Evolutionary conservation across 1,140 invertebrate genomes (phyloP).

Genomic region (Philotrypesis tridentata): DNA sequence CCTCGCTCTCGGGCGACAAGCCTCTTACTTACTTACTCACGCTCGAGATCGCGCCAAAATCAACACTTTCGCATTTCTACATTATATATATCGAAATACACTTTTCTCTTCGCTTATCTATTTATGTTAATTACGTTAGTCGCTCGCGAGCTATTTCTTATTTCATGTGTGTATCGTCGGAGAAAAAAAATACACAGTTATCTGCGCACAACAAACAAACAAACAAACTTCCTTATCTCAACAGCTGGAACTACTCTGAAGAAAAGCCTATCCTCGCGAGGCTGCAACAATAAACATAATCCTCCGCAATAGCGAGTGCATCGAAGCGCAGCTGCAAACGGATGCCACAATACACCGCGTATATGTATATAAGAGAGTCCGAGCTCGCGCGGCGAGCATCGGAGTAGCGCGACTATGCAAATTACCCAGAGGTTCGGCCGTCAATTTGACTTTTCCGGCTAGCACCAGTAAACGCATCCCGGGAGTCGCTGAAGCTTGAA

Average conservation of each 20-base stretch:
- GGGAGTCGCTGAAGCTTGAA: neutral
- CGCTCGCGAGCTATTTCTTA: neutral
- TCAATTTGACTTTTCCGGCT: slow-evolving; percentile 32
- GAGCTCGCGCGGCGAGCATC: neutral
- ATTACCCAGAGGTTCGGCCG: slow-evolving; percentile 25
- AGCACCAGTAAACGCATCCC: neutral
- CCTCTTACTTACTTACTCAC: too few species aligned
- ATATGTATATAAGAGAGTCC: too few species aligned
- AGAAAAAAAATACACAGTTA: too few species aligned
- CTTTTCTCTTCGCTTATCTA: too few species aligned
- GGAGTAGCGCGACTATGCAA: neutral
- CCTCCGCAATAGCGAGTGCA: neutral
- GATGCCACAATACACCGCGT: neutral
- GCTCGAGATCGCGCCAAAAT: too few species aligned
- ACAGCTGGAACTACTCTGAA: neutral
- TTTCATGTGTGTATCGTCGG: neutral
- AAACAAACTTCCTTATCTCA: neutral
- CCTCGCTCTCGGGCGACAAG: too few species aligned
- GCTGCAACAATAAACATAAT: neutral
- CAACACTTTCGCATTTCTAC: too few species aligned
- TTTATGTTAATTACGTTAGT: too few species aligned
- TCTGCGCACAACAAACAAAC: neutral
- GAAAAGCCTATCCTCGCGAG: too few species aligned
- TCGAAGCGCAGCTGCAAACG: neutral
- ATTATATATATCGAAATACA: too few species aligned